Conservation (phyloP, 2,888 invertebrate species). For the Argynnis bischoffii region DNA sequence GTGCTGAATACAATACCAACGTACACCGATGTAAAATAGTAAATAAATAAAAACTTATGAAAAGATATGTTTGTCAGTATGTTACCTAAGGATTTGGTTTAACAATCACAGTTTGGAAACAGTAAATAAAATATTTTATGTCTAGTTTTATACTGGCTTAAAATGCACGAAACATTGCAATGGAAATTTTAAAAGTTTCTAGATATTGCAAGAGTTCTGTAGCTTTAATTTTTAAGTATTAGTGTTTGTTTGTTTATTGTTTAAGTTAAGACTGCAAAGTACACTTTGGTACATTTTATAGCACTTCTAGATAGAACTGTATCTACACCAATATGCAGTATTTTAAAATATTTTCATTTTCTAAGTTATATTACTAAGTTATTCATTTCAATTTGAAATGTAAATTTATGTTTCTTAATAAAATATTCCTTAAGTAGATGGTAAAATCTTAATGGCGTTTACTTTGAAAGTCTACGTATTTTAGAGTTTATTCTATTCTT, state of each 20-base stretch:
- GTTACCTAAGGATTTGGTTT: neutral
- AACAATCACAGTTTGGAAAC: neutral
- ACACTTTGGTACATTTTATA: conserved; percentile 7
- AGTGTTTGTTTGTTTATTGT: conserved; percentile 23
- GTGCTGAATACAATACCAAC: no score
- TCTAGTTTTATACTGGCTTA: neutral
- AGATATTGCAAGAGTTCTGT: conserved; percentile 11
- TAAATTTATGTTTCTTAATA: no score
- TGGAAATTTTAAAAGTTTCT: conserved; percentile 11
- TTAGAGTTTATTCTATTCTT: no score
- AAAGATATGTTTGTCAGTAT: no score
- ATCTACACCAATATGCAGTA: neutral
- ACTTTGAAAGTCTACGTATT: no score
- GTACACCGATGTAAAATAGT: no score
- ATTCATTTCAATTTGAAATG: no score
- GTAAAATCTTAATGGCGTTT: no score
- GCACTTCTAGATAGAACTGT: neutral
- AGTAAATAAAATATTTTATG: conserved; percentile 6
- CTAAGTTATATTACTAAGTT: no score
- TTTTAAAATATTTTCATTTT: no score
- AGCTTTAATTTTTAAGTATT: conserved; percentile 24
- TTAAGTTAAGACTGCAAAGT: conserved; percentile 10
- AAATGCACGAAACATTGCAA: conserved; percentile 4
- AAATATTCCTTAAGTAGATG: no score
- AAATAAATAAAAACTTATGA: no score